Conservation (phyloP, 2,888 invertebrate species). For the Torymus texanus region DNA sequence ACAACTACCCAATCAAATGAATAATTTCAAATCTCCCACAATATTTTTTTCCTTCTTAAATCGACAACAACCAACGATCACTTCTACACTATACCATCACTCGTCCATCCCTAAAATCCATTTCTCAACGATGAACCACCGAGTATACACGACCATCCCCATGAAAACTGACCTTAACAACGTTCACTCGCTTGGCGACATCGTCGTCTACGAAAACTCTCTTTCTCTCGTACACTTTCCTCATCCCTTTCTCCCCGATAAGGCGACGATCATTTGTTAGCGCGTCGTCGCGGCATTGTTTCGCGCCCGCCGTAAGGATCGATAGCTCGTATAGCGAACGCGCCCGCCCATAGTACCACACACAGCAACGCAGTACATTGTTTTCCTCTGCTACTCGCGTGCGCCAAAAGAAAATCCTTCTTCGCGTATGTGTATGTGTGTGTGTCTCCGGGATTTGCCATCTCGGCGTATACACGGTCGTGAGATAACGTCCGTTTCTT, state of each 20-base stretch:
- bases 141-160: not conserved
- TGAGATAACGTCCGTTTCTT: conserved; percentile 39
- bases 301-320: conserved; percentile 66
- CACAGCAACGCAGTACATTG: conserved; percentile 63
- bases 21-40: too few relatives aligned
- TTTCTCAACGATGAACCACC: too few relatives aligned
- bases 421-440: not conserved
- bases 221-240: conserved; percentile 12
- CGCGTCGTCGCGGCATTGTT: conserved; percentile 71
- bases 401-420: conserved; percentile 60
- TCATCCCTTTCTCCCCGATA: conserved; percentile 62
- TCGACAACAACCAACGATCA: too few relatives aligned
- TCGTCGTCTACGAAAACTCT: conserved; percentile 12
- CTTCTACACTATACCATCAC: too few relatives aligned
- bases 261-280: conserved; percentile 73
- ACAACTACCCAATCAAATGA: too few relatives aligned
- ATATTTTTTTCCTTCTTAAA: too few relatives aligned
- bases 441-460: conserved; percentile 51
- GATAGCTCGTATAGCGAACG: conserved; percentile 61
- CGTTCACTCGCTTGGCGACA: not conserved
- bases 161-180: conserved; percentile 46
- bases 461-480: conserved; percentile 35
- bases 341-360: conserved; percentile 49
- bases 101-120: too few relatives aligned
- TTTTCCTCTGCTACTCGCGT: conserved; percentile 63